phyloP scores from a whole-genome alignment of 1,140 invertebrate species.

The Drosophila lini region DNA sequence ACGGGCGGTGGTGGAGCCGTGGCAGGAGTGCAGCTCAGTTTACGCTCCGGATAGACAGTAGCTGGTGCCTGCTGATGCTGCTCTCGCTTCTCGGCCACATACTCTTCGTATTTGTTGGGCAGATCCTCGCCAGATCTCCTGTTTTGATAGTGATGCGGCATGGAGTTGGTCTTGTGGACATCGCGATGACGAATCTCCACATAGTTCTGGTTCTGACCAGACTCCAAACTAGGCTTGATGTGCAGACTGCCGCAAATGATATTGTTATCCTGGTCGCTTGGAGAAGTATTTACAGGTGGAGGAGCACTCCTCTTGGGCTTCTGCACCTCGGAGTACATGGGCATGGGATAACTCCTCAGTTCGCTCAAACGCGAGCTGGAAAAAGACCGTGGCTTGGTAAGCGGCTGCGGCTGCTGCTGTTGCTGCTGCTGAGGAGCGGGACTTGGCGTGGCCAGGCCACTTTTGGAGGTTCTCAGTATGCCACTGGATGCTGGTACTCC shows the following conservation, averaged over 20 bases:
- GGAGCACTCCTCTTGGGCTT: conserved; percentile 61
- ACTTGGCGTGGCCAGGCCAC: conserved; percentile 84
- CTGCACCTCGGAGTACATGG: conserved; percentile 79
- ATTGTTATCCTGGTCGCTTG: conserved; percentile 43
- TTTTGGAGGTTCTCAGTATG: conserved; percentile 74
- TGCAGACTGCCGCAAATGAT: conserved; percentile 75
- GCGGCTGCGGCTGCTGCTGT: conserved; percentile 11
- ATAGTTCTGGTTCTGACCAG: conserved; percentile 53
- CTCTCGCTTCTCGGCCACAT: conserved; percentile 76
- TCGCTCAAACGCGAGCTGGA: conserved; percentile 70
- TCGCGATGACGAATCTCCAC: conserved; percentile 72
- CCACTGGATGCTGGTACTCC: conserved; percentile 52
- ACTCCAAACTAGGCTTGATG: conserved; percentile 59
- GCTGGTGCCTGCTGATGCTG: conserved; percentile 69
- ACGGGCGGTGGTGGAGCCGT: conserved; percentile 65
- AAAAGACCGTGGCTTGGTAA: conserved; percentile 72
- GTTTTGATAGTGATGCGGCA: conserved; percentile 74
- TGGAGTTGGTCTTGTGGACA: conserved; percentile 72
- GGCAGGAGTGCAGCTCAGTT: conserved; percentile 56
- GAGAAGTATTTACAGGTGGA: neutral
- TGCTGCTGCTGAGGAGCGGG: conserved; percentile 62
- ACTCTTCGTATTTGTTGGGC: conserved; percentile 75
- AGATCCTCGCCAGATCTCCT: conserved; percentile 70
- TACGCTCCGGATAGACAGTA: conserved; percentile 56
- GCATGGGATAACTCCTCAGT: conserved; percentile 62